Evolutionary conservation across 2,888 invertebrate genomes (phyloP).

Genomic region (Drosophila helvetica): DNA sequence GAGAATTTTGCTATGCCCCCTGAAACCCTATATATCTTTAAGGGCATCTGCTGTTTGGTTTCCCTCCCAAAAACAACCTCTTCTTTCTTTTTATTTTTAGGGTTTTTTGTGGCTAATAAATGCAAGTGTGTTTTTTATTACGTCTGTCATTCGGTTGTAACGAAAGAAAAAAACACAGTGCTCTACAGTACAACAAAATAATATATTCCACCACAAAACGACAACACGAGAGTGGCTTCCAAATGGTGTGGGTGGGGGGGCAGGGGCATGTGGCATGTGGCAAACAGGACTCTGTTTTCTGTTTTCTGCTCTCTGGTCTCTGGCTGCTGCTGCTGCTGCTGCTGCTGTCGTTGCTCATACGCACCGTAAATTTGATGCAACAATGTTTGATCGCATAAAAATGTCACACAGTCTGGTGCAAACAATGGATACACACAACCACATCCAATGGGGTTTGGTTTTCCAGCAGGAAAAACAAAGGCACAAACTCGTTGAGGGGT

Average conservation of each 20-base stretch:
- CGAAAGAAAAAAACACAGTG: constrained; percentile 3
- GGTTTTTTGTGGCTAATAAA: constrained; percentile 64
- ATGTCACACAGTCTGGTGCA: constrained; percentile 73
- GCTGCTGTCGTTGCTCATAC: constrained; percentile 74
- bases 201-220: constrained; percentile 68
- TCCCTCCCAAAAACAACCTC: background rate
- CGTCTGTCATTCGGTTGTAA: constrained; percentile 57
- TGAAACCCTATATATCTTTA: background rate
- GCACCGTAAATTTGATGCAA: constrained; percentile 79
- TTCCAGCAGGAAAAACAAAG: background rate
- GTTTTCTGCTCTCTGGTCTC: background rate
- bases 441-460: constrained; percentile 10
- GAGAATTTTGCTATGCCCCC: background rate
- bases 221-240: constrained; percentile 13
- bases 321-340: constrained; percentile 1
- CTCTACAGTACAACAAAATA: constrained; percentile 51
- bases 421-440: constrained; percentile 65
- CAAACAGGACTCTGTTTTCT: background rate
- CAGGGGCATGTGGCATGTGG: background rate
- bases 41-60: background rate
- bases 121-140: constrained; percentile 77
- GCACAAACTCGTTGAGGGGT: constrained; percentile 53
- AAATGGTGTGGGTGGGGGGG: constrained; percentile 6
- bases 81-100: background rate
- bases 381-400: constrained; percentile 75